Conservation (phyloP, 2,113 vertebrate genomes). For the Rhea americana region DNA sequence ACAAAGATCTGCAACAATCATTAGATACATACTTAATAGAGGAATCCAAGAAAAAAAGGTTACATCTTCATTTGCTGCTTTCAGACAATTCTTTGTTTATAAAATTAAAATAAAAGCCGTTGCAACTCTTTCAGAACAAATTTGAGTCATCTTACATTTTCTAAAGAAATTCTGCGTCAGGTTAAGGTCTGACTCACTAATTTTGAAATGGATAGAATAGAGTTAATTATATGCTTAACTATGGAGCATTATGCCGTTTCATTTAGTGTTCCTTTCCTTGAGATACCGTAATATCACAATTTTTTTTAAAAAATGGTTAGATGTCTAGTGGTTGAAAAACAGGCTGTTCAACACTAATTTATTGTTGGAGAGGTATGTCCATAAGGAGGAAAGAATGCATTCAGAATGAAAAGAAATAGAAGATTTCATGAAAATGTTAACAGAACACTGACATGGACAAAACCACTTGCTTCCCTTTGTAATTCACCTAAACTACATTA, state of each 20-base stretch:
- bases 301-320: not conserved
- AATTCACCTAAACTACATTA: not conserved
- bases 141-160: not conserved
- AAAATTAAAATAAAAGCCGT: not conserved
- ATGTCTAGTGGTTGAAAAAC: not conserved
- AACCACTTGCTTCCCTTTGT: not conserved
- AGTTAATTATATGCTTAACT: not conserved
- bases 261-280: not conserved
- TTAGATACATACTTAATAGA: not conserved
- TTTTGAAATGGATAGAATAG: not conserved
- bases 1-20: not conserved
- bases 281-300: not conserved
- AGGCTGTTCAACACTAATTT: not conserved
- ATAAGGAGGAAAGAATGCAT: not conserved
- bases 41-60: not conserved
- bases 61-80: not conserved
- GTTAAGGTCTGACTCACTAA: not conserved
- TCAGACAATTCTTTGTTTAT: not conserved
- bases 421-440: not conserved
- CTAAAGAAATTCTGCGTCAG: not conserved
- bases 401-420: not conserved
- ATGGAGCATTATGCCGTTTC: not conserved
- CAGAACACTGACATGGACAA: not conserved
- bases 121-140: not conserved
- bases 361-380: not conserved